Base-by-base conservation (phyloP, 2,888 invertebrate genomes). In the Thecocarcelia acutangulata region DNA sequence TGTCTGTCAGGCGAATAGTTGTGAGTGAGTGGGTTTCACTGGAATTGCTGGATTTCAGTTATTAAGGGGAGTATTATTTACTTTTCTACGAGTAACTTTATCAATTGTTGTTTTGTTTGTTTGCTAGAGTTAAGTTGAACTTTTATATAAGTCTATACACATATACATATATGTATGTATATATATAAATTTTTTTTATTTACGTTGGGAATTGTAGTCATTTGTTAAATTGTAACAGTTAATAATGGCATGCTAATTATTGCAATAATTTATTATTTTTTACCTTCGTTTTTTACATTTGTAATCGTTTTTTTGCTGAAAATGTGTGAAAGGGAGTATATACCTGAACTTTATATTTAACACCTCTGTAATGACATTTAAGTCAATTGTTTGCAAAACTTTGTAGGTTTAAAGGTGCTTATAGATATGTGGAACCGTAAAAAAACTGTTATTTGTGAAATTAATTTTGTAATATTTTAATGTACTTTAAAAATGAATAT, bases 211-310 rank as follows among this genome's bases (percentile, higher is more conserved):
- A 74, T 82, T 78, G 76, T 56, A 75, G 59, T 70, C 48, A 70
- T 82, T 82, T 82, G 59, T 77, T 70, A 82, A 50, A 68, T 66
- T 72, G 66, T 76, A 76, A 59, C 58, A 70, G 78, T 82, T 75
- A 78, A 78, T 82, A 66, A 82, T 75, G 74, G 77, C 74, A 74
- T 66, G 77, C 74, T 82, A 78, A 78, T 82, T 82, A 78, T 70
- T 46, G 58, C 46, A 50, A 74, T 61, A 70, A 78, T 82, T 82
- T 78, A 82, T 75, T 78, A 61, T 2, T 58, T 48, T 70, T 70
- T 19, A 1, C 5, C 33, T 33, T 8, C 9, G 3, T 28, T 28
- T 28, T 33, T 33, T 33, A 33, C 33, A 33, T 9, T 33, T 33
- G 33, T 33, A 33, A 33, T 33, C 33, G 33, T 33, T 3, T 28